phyloP scores from a whole-genome alignment of 2,888 invertebrate species.

The Monoplex corrugatus region DNA sequence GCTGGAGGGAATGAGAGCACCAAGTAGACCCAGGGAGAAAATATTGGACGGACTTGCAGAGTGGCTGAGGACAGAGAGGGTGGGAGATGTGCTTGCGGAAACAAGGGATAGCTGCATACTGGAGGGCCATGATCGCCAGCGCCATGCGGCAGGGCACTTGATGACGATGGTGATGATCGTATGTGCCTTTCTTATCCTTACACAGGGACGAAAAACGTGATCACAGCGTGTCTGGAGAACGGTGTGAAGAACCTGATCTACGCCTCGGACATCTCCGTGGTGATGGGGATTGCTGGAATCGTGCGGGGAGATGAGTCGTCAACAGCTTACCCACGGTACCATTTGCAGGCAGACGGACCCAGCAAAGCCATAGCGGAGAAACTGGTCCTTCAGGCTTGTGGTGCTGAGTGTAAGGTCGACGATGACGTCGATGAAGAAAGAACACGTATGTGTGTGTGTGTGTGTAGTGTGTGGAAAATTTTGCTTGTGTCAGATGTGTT shows the following conservation, averaged over 20 bases:
- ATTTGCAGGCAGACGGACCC: constrained; percentile 85
- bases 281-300: constrained; percentile 78
- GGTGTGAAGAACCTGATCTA: constrained; percentile 84
- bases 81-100: too few species aligned
- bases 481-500: too few species aligned
- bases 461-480: background rate
- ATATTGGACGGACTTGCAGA: too few species aligned
- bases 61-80: too few species aligned
- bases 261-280: constrained; percentile 85
- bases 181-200: too few species aligned
- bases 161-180: too few species aligned
- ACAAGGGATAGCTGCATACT: too few species aligned
- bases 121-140: too few species aligned
- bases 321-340: constrained; percentile 78
- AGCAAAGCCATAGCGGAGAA: constrained; percentile 86
- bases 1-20: too few species aligned
- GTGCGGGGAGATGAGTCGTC: constrained; percentile 76
- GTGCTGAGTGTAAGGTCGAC: too few species aligned
- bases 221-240: constrained; percentile 83
- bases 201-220: constrained; percentile 85
- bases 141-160: too few species aligned
- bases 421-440: background rate
- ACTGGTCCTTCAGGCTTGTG: constrained; percentile 83
- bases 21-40: too few species aligned
- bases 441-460: background rate